These are phyloP conservation scores for Linnaemya vulpina DNA, from an alignment of 2,888 invertebrate species.

Conservation along the genomic window DNA sequence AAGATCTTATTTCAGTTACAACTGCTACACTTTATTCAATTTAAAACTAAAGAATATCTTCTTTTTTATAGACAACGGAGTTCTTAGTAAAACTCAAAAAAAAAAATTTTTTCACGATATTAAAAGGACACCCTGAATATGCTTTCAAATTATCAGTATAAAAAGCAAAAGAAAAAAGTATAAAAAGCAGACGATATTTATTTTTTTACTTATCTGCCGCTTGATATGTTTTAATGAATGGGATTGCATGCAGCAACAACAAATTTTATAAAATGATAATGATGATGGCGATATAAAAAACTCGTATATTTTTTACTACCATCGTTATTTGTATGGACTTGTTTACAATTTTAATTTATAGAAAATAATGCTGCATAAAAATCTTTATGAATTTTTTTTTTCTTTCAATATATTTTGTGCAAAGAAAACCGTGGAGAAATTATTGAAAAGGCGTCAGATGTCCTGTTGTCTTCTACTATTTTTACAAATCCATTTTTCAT, in stretches of 20 bases:
- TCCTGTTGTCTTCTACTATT: conserved; percentile 39
- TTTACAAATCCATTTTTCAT: background rate
- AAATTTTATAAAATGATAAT: conserved; percentile 30
- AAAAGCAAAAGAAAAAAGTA: too few species aligned
- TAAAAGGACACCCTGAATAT: too few species aligned
- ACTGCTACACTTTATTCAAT: too few species aligned
- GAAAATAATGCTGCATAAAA: conserved; percentile 8
- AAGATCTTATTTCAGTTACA: too few species aligned
- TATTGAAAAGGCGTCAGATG: conserved; percentile 35
- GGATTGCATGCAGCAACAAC: conserved; percentile 13
- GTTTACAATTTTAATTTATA: conserved; percentile 26
- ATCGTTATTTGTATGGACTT: conserved; percentile 20
- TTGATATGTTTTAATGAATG: conserved; percentile 52
- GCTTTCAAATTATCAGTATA: background rate
- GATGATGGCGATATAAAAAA: background rate
- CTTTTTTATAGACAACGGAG: too few species aligned
- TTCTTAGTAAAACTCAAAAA: too few species aligned
- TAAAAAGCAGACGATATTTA: too few species aligned
- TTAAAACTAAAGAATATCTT: too few species aligned
- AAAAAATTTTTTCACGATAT: too few species aligned
- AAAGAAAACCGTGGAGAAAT: conserved; percentile 10
- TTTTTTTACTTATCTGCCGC: conserved; percentile 10
- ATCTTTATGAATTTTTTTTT: background rate
- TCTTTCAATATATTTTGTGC: background rate
- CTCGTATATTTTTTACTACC: background rate